phyloP scores from a whole-genome alignment of 2,888 invertebrate genomes.

The Spicauda simplicius region DNA sequence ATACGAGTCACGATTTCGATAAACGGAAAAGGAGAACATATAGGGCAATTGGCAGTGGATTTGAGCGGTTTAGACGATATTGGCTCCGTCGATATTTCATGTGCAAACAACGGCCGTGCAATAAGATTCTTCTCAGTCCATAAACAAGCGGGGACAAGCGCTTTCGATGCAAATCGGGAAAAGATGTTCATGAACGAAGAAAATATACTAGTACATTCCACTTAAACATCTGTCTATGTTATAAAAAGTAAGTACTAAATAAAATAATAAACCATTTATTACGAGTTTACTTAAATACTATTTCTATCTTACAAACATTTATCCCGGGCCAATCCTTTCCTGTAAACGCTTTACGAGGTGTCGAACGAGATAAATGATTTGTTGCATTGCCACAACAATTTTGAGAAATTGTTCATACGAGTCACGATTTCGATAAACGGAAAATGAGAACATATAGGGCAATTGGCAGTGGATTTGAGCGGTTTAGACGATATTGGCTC shows the following conservation, averaged over 20 bases:
- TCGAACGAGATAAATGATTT: slow-evolving; percentile 17
- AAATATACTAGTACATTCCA: too few species aligned
- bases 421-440: slow-evolving; percentile 75
- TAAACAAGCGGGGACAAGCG: slow-evolving; percentile 16
- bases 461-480: slow-evolving; percentile 57
- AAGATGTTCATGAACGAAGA: too few species aligned
- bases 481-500: slow-evolving; percentile 56
- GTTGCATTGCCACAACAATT: slow-evolving; percentile 18
- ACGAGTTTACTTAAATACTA: too few species aligned
- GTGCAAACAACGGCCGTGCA: slow-evolving; percentile 38
- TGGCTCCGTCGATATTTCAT: slow-evolving; percentile 61
- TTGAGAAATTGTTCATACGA: slow-evolving; percentile 53
- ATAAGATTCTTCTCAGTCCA: slow-evolving; percentile 25
- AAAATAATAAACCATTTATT: too few species aligned
- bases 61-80: slow-evolving; percentile 58
- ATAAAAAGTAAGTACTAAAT: too few species aligned
- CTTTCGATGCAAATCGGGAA: slow-evolving; percentile 13
- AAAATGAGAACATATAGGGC: slow-evolving; percentile 60
- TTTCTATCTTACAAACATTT: too few species aligned
- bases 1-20: slow-evolving; percentile 74
- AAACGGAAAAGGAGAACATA: slow-evolving; percentile 65
- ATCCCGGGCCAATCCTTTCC: too few species aligned
- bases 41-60: slow-evolving; percentile 56
- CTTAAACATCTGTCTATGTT: too few species aligned
- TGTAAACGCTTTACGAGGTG: background rate